Evolutionary conservation across 1,140 invertebrate genomes (phyloP).

Genomic region (Geopemphigus sp.): DNA sequence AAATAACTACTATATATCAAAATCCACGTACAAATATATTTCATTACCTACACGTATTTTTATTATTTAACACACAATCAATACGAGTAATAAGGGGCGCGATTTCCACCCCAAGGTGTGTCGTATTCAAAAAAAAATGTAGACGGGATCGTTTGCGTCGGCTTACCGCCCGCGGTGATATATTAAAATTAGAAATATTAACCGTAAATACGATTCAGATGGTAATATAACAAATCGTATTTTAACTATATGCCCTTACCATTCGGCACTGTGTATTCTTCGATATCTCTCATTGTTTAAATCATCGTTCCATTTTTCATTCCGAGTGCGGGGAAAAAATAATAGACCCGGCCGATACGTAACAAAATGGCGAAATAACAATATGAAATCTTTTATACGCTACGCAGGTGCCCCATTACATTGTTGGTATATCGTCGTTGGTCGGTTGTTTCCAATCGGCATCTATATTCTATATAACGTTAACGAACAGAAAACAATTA

Average conservation of each 20-base stretch:
- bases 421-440: background rate
- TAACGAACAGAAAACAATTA: slow-evolving; percentile 10
- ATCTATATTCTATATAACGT: background rate
- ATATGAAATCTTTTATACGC: slow-evolving; percentile 47
- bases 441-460: slow-evolving; percentile 36
- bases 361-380: slow-evolving; percentile 49
- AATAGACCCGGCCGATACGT: slow-evolving; percentile 12
- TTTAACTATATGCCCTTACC: slow-evolving; percentile 34
- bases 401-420: slow-evolving; percentile 14
- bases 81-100: background rate
- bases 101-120: slow-evolving; percentile 27
- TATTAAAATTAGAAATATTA: slow-evolving; percentile 50
- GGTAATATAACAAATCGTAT: slow-evolving; percentile 45
- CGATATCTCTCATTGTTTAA: slow-evolving; percentile 24
- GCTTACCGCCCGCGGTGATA: slow-evolving; percentile 39
- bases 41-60: background rate
- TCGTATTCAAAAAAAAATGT: slow-evolving; percentile 14
- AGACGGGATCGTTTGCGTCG: slow-evolving; percentile 42
- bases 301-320: slow-evolving; percentile 40
- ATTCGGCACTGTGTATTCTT: slow-evolving; percentile 41
- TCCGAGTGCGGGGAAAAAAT: slow-evolving; percentile 34
- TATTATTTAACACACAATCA: slow-evolving; percentile 5
- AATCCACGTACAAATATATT: background rate
- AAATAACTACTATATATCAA: background rate
- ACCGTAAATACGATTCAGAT: slow-evolving; percentile 46